phyloP scores from a whole-genome alignment of 2,797 vertebrate genomes.

The Scleropages formosus region DNA sequence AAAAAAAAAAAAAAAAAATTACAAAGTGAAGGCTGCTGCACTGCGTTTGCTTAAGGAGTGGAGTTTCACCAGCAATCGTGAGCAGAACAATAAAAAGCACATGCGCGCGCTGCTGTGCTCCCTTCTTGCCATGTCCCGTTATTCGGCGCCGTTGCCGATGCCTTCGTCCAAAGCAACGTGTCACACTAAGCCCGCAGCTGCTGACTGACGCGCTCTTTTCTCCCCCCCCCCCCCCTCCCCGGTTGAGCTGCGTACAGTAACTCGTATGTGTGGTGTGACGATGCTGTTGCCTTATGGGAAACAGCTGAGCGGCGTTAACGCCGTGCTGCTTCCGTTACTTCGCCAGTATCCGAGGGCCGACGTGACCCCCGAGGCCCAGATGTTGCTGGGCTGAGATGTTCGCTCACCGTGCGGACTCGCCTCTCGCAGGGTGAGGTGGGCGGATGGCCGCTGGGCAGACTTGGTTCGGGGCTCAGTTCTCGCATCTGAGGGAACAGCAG shows the following conservation, averaged over 20 bases:
- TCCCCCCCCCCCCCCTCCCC: too few relatives aligned
- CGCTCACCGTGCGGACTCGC: conserved; percentile 21
- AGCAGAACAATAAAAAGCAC: too few relatives aligned
- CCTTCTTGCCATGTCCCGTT: too few relatives aligned
- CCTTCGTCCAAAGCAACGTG: background rate
- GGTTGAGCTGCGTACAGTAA: too few relatives aligned
- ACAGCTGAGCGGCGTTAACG: too few relatives aligned
- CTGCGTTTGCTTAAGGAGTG: conserved; percentile 6
- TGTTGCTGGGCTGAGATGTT: too few relatives aligned
- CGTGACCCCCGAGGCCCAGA: background rate
- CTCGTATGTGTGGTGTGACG: too few relatives aligned
- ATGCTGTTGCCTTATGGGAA: background rate
- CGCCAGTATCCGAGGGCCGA: background rate
- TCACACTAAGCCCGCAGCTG: background rate
- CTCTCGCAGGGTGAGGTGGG: conserved; percentile 31
- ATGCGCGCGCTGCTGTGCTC: too few relatives aligned
- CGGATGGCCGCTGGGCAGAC: conserved; percentile 20
- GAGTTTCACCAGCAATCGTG: too few relatives aligned
- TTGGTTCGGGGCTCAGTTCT: conserved; percentile 17
- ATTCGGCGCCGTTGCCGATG: too few relatives aligned
- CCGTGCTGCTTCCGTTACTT: background rate
- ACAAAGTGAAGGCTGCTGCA: conserved; percentile 5
- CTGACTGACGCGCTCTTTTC: too few relatives aligned
- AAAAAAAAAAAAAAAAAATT: too few relatives aligned
- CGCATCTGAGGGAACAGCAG: background rate